A percentile compares a stretch with the other conserved stretches of the same genome.
phyloP scores from a whole-genome alignment of 2,797 vertebrate genomes.

The Sebastes hubbsi region DNA sequence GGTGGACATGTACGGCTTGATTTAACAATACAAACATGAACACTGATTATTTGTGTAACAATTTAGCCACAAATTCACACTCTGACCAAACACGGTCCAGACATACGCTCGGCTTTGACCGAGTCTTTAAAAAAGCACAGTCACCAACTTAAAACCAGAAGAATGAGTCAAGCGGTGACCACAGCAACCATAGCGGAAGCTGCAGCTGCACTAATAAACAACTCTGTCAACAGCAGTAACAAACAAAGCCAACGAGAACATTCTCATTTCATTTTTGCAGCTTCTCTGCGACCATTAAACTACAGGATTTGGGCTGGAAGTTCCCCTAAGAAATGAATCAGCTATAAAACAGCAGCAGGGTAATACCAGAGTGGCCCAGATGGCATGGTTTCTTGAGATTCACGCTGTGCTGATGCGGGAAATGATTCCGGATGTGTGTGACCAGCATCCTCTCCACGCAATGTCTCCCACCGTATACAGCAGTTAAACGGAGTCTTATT shows the following conservation, averaged over 20 bases:
- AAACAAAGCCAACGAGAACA: conserved; percentile 36
- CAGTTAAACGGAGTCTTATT: conserved; percentile 61
- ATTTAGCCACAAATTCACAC: too few relatives aligned
- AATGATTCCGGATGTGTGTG: conserved; percentile 65
- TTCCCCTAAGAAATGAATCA: conserved; percentile 73
- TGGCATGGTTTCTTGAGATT: conserved; percentile 56
- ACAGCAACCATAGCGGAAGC: conserved; percentile 12
- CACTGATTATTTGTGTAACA: too few relatives aligned
- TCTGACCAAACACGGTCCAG: too few relatives aligned
- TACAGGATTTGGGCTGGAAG: conserved; percentile 61
- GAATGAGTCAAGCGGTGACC: background rate
- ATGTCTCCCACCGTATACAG: conserved; percentile 35
- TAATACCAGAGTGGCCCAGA: conserved; percentile 52
- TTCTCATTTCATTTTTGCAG: conserved; percentile 62
- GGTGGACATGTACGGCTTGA: rapidly evolving
- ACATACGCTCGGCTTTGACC: too few relatives aligned
- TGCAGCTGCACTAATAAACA: conserved; percentile 45
- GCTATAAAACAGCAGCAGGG: conserved; percentile 68
- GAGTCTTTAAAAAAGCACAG: conserved; percentile 14
- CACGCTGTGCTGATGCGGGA: conserved; percentile 62
- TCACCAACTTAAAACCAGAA: conserved; percentile 17
- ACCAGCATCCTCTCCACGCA: conserved; percentile 36
- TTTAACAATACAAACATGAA: too few relatives aligned
- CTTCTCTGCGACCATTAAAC: conserved; percentile 64
- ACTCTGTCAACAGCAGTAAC: conserved; percentile 35